A percentile compares a stretch with the other conserved stretches of the same genome.
These are phyloP conservation scores for Kuschelorhynchus macadamiae DNA, from an alignment of 2,888 invertebrate genomes.

Conservation along the genomic window DNA sequence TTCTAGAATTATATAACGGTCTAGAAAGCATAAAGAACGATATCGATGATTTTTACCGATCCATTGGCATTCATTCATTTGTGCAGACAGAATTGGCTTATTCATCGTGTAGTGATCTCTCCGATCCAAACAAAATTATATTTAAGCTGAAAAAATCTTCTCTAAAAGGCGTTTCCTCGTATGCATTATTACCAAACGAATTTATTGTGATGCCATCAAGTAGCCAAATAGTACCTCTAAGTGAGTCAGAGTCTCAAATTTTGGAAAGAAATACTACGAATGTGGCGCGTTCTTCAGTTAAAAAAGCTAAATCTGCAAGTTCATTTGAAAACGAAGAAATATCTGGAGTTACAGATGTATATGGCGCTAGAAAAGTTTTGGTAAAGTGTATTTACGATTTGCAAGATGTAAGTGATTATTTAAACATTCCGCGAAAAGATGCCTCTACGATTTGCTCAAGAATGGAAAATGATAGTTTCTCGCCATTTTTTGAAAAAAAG, in stretches of 20 bases:
- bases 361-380: constrained; percentile 53
- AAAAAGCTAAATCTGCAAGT: constrained; percentile 44
- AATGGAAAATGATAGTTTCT: constrained; percentile 4
- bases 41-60: constrained; percentile 25
- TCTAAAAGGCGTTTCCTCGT: constrained; percentile 2
- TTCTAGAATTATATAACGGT: constrained; percentile 53
- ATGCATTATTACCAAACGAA: constrained; percentile 34
- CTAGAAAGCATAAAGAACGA: constrained; percentile 50
- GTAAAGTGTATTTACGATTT: constrained; percentile 53
- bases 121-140: constrained; percentile 29
- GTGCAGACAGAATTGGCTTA: constrained; percentile 36
- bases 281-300: constrained; percentile 1
- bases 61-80: constrained; percentile 29
- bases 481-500: too few species aligned
- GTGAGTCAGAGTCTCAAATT: constrained; percentile 34
- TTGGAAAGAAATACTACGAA: not conserved
- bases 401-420: constrained; percentile 51
- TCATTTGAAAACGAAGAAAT: constrained; percentile 28
- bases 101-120: constrained; percentile 7
- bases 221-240: constrained; percentile 16
- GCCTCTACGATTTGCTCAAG: constrained; percentile 22
- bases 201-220: constrained; percentile 46
- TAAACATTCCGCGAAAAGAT: constrained; percentile 39
- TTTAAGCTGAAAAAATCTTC: constrained; percentile 25
- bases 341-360: constrained; percentile 49